These are phyloP conservation scores for Dissostichus mawsoni DNA, from an alignment of 2,113 vertebrate genomes.

Conservation along the genomic window DNA sequence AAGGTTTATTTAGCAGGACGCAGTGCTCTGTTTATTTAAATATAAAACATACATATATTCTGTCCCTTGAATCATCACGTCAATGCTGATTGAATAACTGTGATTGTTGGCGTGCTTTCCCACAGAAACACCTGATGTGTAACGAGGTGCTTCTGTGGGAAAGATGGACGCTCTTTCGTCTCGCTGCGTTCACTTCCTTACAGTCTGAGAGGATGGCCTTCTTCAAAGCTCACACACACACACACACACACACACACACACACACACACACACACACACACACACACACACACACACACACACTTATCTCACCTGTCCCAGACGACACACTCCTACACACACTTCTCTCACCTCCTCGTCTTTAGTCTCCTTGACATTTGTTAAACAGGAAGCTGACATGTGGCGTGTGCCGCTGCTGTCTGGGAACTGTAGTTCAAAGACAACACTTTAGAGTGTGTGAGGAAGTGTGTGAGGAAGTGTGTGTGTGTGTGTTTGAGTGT, in stretches of 20 bases:
- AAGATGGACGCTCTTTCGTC: background rate
- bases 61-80: too few species aligned
- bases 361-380: background rate
- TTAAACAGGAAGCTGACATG: background rate
- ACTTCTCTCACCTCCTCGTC: constrained; percentile 43
- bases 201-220: background rate
- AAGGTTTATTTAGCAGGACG: too few species aligned
- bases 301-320: constrained; percentile 43
- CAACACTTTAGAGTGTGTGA: background rate
- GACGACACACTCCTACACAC: constrained; percentile 48
- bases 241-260: constrained; percentile 17
- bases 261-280: constrained; percentile 52
- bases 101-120: too few species aligned
- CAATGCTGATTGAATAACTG: too few species aligned
- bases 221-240: constrained; percentile 14
- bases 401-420: constrained; percentile 6
- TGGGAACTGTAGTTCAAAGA: background rate
- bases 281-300: background rate
- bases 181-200: constrained; percentile 5
- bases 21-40: too few species aligned
- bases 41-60: too few species aligned
- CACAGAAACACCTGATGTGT: too few species aligned
- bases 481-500: background rate
- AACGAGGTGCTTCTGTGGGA: constrained; percentile 3
- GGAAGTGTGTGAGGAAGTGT: too few species aligned